Percentiles rank a stretch among this genome's conserved stretches.
phyloP scores from a whole-genome alignment of 2,797 vertebrate genomes.

The Lepus oiostolus region DNA sequence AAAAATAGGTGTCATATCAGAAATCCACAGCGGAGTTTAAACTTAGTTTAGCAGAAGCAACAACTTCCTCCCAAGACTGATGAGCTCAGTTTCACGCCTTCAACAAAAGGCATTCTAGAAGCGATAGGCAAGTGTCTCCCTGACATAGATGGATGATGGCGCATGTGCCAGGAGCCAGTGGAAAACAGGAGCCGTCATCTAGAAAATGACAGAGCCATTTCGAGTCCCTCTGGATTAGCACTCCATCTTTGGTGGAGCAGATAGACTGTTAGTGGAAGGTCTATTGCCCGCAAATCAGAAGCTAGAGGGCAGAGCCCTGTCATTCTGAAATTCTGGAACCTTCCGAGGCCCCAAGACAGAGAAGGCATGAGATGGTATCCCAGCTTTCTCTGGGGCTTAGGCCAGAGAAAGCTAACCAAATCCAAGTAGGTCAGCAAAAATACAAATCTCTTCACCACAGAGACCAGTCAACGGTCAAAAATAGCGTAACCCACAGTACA shows the following conservation, averaged over 20 bases:
- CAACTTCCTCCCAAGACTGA: conserved; percentile 79
- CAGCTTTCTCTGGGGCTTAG: neutral
- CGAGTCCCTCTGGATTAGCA: conserved; percentile 87
- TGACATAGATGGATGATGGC: conserved; percentile 87
- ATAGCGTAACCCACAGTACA: neutral
- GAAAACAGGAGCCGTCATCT: conserved; percentile 89
- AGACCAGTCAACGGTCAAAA: neutral
- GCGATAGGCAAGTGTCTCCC: conserved; percentile 85
- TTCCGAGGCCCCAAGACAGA: conserved; percentile 46
- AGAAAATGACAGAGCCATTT: conserved; percentile 89
- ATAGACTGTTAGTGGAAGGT: conserved; percentile 83
- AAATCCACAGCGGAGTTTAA: conserved; percentile 69
- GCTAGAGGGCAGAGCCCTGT: conserved; percentile 73
- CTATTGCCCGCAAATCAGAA: conserved; percentile 83
- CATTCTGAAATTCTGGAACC: conserved; percentile 62
- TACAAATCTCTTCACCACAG: neutral
- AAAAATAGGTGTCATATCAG: conserved; percentile 83
- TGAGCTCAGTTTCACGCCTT: conserved; percentile 79
- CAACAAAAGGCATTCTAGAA: conserved; percentile 87
- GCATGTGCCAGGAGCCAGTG: conserved; percentile 84
- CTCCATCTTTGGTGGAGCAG: conserved; percentile 85
- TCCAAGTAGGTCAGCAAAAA: neutral
- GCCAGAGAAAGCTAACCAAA: neutral
- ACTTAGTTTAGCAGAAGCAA: conserved; percentile 84
- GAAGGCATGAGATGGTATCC: neutral